Base-by-base conservation (phyloP, 2,797 vertebrate species). In the Eleutherodactylus coqui region DNA sequence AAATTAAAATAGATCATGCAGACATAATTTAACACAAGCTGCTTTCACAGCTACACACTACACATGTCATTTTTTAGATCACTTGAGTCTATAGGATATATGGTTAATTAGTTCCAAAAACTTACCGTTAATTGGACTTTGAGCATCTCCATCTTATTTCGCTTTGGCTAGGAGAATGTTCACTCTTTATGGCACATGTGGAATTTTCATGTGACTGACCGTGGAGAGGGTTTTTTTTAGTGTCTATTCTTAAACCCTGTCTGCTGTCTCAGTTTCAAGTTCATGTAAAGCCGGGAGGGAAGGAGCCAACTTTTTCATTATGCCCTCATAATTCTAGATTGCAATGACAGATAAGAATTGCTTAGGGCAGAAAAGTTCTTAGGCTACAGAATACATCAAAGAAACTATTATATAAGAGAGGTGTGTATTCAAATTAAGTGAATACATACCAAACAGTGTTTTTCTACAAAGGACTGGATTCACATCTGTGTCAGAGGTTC, bases 1-100 rank as follows among this genome's bases (percentile, higher is more conserved):
- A 77, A 82, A 64, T 58, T 86, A 86, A 78, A 82, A 78, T 17
- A 38, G 51, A 82, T 86, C 79, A 86, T 83, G 79, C 85, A 86
- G 32, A 86, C 58, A 77, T 82, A 82, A 86, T 86, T 86, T 82
- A 83, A 77, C 51, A 82, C 70, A 86, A 77, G 79, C 53, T 14
- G 47, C 79, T 82, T 77, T 83, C 38, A 77, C 34, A 81, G 36
- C n/a, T 67, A 53, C 43, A 76, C 38, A 21, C 8, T 3, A 75
- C 41, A 60, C 45, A n/a, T 75, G 73, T 47, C 34, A 58, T 38
- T 77, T 69, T 19, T 51, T 34, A 81, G 85, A 72, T 86, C 85
- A 86, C 36, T 86, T 82, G 85, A 69, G 79, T 67, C 29, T 62
- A 27, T 64, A 55, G 85, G 85, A 86, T 77, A 77, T 60, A 86